Percentiles rank a stretch among this genome's conserved stretches.
Conservation (phyloP, 2,113 vertebrate genomes). For the Empidonax alnorum region DNA sequence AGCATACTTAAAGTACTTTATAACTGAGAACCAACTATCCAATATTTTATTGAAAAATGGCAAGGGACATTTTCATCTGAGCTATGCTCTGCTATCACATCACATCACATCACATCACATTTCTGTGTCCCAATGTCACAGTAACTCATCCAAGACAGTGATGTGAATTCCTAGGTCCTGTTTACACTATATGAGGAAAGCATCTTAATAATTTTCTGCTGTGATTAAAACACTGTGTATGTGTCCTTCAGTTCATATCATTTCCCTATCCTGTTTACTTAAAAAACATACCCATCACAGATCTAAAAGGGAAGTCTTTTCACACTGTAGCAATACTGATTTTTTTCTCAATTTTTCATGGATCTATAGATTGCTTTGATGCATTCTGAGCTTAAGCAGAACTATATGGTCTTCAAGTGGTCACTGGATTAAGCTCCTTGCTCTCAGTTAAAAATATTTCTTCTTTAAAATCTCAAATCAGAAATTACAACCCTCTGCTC, state of each 20-base stretch:
- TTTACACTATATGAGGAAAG: background rate
- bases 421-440: background rate
- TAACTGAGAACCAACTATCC: background rate
- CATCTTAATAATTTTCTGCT: slow-evolving; percentile 4
- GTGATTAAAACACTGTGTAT: background rate
- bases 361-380: slow-evolving; percentile 3
- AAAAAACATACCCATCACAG: background rate
- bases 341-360: background rate
- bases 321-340: background rate
- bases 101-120: background rate
- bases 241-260: background rate
- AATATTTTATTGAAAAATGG: background rate
- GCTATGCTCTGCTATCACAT: background rate
- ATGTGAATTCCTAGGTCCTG: background rate
- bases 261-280: slow-evolving; percentile 5
- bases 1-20: background rate
- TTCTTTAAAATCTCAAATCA: background rate
- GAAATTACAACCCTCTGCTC: background rate
- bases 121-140: background rate
- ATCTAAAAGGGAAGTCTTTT: background rate
- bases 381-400: background rate
- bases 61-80: background rate
- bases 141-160: background rate
- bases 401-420: background rate
- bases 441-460: background rate